Evolutionary conservation across 2,113 vertebrate genomes (phyloP).

Genomic region (Oceanites oceanicus): DNA sequence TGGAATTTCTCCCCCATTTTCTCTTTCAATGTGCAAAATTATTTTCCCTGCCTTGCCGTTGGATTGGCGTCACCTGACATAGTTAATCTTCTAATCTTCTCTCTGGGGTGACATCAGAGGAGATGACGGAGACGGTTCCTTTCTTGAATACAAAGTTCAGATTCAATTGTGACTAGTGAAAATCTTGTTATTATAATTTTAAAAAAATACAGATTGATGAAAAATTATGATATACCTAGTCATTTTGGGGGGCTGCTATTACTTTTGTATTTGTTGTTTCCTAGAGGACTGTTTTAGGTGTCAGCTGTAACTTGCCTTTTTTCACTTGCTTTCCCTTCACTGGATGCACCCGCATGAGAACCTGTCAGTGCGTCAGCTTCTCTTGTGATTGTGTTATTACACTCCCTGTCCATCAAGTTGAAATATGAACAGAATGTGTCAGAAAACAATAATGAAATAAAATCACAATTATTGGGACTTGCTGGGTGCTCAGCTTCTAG

Average conservation of each 20-base stretch:
- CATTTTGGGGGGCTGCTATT: neutral
- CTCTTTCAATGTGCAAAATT: conserved; percentile 30
- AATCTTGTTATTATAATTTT: neutral
- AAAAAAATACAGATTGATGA: neutral
- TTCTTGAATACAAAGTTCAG: neutral
- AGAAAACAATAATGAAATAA: conserved; percentile 1
- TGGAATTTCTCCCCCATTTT: conserved; percentile 20
- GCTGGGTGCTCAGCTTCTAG: fast-evolving
- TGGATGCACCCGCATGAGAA: neutral
- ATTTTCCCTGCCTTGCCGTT: neutral
- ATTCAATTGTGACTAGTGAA: neutral
- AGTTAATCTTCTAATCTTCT: conserved; percentile 63
- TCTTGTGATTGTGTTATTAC: neutral
- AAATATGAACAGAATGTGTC: neutral
- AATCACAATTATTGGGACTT: neutral
- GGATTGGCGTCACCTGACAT: neutral
- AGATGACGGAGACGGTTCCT: neutral
- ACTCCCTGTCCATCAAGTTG: neutral
- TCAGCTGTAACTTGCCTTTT: neutral
- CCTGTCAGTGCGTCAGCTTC: neutral
- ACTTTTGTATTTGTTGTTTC: neutral
- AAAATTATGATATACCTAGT: neutral
- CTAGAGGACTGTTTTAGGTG: neutral
- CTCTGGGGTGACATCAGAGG: conserved; percentile 54
- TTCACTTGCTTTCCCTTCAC: neutral